Base-by-base conservation (phyloP, 2,888 invertebrate species). In the Lasioglossum calceatum region DNA sequence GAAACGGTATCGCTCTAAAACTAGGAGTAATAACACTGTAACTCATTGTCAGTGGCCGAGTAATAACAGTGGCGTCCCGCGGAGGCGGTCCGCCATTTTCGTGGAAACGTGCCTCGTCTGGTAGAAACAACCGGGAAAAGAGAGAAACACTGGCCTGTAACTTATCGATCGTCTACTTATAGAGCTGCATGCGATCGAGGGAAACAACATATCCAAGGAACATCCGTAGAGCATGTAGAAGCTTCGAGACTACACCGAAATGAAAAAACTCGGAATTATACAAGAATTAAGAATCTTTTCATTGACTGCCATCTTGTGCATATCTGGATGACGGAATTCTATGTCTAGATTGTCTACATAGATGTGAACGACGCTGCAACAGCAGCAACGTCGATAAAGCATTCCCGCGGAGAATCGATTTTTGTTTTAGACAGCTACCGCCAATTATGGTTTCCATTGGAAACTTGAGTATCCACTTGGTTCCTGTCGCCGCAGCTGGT, bases 1-100 rank as follows among this genome's bases (percentile, higher is more conserved):
- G 91, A 89, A 92, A 92, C 85, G 82, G 87, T 88, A 87, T 91
- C 92, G 88, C 86, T 87, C 89, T 91, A 91, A 92, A 92, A 92
- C 90, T 91, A 88, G 88, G 77, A 82, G 86, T 90, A 90, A 90
- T 90, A 90, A 90, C 87, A 89, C 88, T 90, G 90, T 90, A 90
- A 90, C 82, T 90, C 89, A 90, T 90, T 89, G 90, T 88, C 90
- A 87, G 89, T 83, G 82, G 82, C 50, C 78, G 79, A 74, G 87
- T 76, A 87, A 88, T 88, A 90, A 87, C 85, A 70, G 80, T 54
- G 91, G 78, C 85, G 80, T 91, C 91, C 91, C 79, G 91, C 47
- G 84, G 91, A 71, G 86, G 85, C 84, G 89, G 81, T 73, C 64
- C 79, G 84, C 82, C 87, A 87, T 81, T 86, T 88, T 89, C 89